phyloP scores from a whole-genome alignment of 2,888 invertebrate species.

The Girardia tigrina region DNA sequence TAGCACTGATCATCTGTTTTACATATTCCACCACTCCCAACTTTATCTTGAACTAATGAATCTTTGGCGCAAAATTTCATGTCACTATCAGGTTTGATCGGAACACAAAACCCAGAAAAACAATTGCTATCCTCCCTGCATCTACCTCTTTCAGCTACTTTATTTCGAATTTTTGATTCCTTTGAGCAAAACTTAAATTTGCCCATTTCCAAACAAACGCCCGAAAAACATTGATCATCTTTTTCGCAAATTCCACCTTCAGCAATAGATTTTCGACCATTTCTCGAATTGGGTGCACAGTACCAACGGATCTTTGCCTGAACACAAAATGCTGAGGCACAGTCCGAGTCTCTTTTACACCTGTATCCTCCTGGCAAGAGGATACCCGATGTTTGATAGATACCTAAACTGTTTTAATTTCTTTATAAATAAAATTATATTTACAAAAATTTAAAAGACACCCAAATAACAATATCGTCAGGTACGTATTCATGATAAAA shows the following conservation, averaged over 20 bases:
- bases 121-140: conserved; percentile 11
- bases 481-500: too few relatives aligned
- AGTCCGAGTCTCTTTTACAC: conserved; percentile 11
- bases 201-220: conserved; percentile 6
- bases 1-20: background rate
- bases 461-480: too few relatives aligned
- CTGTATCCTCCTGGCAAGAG: conserved; percentile 16
- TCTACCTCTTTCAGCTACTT: conserved; percentile 25
- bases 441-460: too few relatives aligned
- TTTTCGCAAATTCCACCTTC: background rate
- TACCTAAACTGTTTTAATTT: too few relatives aligned
- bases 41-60: background rate
- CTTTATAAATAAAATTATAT: too few relatives aligned
- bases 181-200: conserved; percentile 24
- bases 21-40: conserved; percentile 28
- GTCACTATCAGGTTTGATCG: background rate
- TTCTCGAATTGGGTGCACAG: conserved; percentile 26
- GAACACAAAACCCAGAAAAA: conserved; percentile 28
- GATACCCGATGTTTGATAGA: too few relatives aligned
- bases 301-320: background rate
- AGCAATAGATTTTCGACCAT: background rate
- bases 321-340: conserved; percentile 11
- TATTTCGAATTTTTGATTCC: background rate
- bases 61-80: conserved; percentile 20
- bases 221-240: conserved; percentile 26